Evolutionary conservation across 2,888 invertebrate species (phyloP).

Genomic region (Sabellastarte sp.): DNA sequence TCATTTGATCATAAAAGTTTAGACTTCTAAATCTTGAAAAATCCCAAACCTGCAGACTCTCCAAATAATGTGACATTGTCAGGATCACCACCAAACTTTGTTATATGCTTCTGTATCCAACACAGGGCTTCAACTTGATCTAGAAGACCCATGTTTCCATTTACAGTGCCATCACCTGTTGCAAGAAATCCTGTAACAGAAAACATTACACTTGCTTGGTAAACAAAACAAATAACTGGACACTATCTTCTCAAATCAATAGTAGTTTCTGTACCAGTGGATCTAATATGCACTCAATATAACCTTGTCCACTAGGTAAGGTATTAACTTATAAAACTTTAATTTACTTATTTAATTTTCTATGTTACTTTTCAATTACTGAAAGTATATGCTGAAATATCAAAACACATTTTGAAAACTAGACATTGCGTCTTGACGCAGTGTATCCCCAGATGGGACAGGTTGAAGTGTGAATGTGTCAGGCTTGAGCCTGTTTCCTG

Average conservation of each 20-base stretch:
- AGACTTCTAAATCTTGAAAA: too few relatives aligned
- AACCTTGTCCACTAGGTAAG: too few relatives aligned
- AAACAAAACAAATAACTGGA: background rate
- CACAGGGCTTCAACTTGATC: slow-evolving; percentile 3
- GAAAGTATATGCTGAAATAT: too few relatives aligned
- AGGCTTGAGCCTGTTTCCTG: too few relatives aligned
- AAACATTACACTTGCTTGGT: background rate
- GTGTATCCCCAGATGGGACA: too few relatives aligned
- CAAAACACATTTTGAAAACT: background rate
- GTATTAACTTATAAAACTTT: too few relatives aligned
- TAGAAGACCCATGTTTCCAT: slow-evolving; percentile 2
- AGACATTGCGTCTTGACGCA: too few relatives aligned
- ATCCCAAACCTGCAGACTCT: slow-evolving; percentile 1
- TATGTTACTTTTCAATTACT: too few relatives aligned
- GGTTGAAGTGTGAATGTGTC: too few relatives aligned
- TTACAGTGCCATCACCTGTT: background rate
- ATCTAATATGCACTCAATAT: too few relatives aligned
- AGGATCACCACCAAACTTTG: slow-evolving; percentile 2
- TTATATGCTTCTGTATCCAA: background rate
- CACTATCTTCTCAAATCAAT: background rate
- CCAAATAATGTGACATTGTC: slow-evolving; percentile 3
- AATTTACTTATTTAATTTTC: too few relatives aligned
- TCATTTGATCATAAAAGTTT: too few relatives aligned
- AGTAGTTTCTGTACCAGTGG: background rate
- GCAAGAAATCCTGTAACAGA: background rate